Evolutionary conservation across 2,113 vertebrate genomes (phyloP).

Genomic region (Leptodactylus fuscus): DNA sequence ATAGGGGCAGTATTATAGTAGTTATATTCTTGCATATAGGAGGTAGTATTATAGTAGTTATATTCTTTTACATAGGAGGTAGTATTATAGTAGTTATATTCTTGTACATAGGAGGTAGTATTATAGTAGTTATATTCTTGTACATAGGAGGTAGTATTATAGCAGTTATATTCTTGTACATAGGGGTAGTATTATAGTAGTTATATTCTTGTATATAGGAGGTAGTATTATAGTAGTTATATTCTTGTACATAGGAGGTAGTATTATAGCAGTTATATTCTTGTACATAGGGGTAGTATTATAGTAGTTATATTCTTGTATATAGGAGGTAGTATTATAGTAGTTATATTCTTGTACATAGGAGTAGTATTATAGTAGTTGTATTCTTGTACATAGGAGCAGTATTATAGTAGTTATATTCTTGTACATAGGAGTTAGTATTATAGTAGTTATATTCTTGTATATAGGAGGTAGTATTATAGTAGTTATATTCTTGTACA

Average conservation of each 20-base stretch:
- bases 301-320: slow-evolving; percentile 3
- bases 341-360: not conserved
- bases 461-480: not conserved
- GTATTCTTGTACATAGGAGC: not conserved
- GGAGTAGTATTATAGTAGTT: not conserved
- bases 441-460: not conserved
- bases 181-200: not conserved
- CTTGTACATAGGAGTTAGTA: too few relatives aligned
- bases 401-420: too few relatives aligned
- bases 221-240: slow-evolving; percentile 16
- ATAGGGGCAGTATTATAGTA: too few relatives aligned
- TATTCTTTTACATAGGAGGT: too few relatives aligned
- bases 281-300: not conserved
- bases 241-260: not conserved
- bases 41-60: too few relatives aligned
- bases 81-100: too few relatives aligned
- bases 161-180: not conserved
- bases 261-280: not conserved
- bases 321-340: not conserved
- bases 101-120: slow-evolving; percentile 6
- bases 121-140: slow-evolving; percentile 6
- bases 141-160: slow-evolving; percentile 5
- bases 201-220: not conserved
- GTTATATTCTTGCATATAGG: too few relatives aligned
- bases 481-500: not conserved